These are phyloP conservation scores for Trichomalopsis sarcophagae DNA, from an alignment of 1,140 invertebrate genomes.

Conservation along the genomic window DNA sequence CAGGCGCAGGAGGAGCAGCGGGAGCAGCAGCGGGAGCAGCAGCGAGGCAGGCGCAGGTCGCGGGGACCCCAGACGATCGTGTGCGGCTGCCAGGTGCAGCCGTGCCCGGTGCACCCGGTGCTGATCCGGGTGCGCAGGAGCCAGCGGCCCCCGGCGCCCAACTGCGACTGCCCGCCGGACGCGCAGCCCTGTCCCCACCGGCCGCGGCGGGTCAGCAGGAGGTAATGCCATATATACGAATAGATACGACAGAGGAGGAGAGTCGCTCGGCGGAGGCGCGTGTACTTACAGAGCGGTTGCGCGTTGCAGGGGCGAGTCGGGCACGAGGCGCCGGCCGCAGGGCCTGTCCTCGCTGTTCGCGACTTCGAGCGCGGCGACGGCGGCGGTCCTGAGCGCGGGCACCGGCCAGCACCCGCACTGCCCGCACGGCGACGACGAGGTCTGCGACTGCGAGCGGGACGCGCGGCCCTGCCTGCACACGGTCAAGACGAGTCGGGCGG, in stretches of 20 bases:
- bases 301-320: slow-evolving; percentile 66
- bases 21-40: slow-evolving; percentile 68
- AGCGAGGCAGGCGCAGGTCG: slow-evolving; percentile 59
- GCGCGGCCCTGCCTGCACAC: slow-evolving; percentile 66
- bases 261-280: too few species aligned
- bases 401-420: slow-evolving; percentile 55
- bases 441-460: slow-evolving; percentile 65
- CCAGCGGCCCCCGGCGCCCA: slow-evolving; percentile 60
- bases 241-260: not conserved
- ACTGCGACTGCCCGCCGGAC: slow-evolving; percentile 70
- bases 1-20: slow-evolving; percentile 55
- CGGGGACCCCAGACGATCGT: slow-evolving; percentile 71
- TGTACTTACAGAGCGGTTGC: not conserved
- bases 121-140: slow-evolving; percentile 69
- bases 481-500: slow-evolving; percentile 52
- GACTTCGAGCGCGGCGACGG: slow-evolving; percentile 29
- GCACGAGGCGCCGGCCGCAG: slow-evolving; percentile 58
- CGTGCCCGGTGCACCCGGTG: slow-evolving; percentile 71
- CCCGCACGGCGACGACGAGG: slow-evolving; percentile 57
- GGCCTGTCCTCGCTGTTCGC: slow-evolving; percentile 58
- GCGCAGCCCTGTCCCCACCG: slow-evolving; percentile 67
- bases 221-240: not conserved
- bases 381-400: slow-evolving; percentile 52
- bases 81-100: slow-evolving; percentile 71
- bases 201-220: slow-evolving; percentile 45